Evolutionary conservation across 1,140 invertebrate genomes (phyloP), one percentile per base, ranked within the genome.

Genomic region (Ruditapes philippinarum): DNA sequence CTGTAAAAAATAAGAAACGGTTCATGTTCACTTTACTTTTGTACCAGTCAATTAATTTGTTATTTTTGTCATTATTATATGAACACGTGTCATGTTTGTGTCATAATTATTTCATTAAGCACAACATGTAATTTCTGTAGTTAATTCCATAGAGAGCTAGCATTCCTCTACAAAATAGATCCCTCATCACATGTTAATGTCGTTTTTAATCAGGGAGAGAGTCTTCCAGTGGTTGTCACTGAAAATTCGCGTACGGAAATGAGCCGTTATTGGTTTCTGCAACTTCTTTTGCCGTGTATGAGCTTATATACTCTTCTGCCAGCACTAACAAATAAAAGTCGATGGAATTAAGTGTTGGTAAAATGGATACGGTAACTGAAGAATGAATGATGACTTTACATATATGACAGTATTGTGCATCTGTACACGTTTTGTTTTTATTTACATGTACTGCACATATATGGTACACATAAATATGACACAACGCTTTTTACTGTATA

Each of bases 231-330:
- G 28, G 33, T 38, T 70, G 36, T 38, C 31, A 40, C 65, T 36
- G 36, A 33, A 38, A 38, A 70, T 36, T 33, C 65, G 9, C 65
- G 65, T 70, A 7, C 38, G 33, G 22, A 70, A 70, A 36, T 70
- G 65, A 70, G 65, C 33, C 7, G 65, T 70, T 70, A 70, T 70
- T 70, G 65, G 65, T 38, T 70, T 70, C 38, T 70, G 65, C 33
- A 14, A 70, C 65, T 70, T 38, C n/a, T n/a, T n/a, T n/a, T n/a
- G n/a, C n/a, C n/a, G n/a, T n/a, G n/a, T n/a, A n/a, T n/a, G n/a
- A n/a, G n/a, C n/a, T n/a, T n/a, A n/a, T n/a, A n/a, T n/a, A n/a
- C n/a, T n/a, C n/a, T n/a, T n/a, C n/a, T n/a, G n/a, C n/a, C n/a
- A n/a, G n/a, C n/a, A n/a, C n/a, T n/a, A n/a, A n/a, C n/a, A n/a